Base-by-base conservation (phyloP, 2,888 invertebrate species). In the Ashinkailepas kermadecensis region DNA sequence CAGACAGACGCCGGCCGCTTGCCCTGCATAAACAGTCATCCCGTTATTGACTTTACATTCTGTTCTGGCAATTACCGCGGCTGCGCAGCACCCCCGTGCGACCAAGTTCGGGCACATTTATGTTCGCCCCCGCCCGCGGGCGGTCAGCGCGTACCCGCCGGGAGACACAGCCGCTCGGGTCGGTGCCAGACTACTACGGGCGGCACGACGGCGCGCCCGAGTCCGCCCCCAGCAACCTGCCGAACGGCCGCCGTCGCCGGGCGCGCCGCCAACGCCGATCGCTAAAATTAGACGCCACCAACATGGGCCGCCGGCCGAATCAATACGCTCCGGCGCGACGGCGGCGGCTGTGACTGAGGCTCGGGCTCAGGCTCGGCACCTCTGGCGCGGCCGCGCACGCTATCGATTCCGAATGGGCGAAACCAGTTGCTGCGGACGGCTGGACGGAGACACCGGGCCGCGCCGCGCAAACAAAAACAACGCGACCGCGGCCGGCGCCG, bases 251-350 rank as follows among this genome's bases (percentile, higher is more conserved):
- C n/a, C 70, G 3, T 54, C 39, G 54, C 39, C 39, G 64, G 21
- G n/a, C 57, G 74, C 65, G 74, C 15, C 56, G 81, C 23, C 74
- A 54, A n/a, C 59, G 70, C 11, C 74, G 54, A 21, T 8, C 74
- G 74, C 74, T 56, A 74, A 67, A 54, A 10, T 58, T 74, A 62
- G 58, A 67, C 59, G 80, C 82, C 67, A 58, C 64, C 65, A 82
- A 74, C 80, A 62, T 15, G 54, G 70, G 23, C 70, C 67, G 74
- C 80, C 59, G 70, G 59, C 67, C 80, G 70, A 56, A 74, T 59
- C 59, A 80, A 67, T 64, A 67, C 80, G 39, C 58, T 57, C 81
- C 13, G 81, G 56, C 57, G 64, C 57, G 78, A 67, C 65, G 57
- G 79, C 64, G 79, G 81, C 78, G 79, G 58, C 67, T 3, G 79